These are phyloP conservation scores for Pammene fasciana DNA, from an alignment of 2,888 invertebrate genomes.

Conservation along the genomic window DNA sequence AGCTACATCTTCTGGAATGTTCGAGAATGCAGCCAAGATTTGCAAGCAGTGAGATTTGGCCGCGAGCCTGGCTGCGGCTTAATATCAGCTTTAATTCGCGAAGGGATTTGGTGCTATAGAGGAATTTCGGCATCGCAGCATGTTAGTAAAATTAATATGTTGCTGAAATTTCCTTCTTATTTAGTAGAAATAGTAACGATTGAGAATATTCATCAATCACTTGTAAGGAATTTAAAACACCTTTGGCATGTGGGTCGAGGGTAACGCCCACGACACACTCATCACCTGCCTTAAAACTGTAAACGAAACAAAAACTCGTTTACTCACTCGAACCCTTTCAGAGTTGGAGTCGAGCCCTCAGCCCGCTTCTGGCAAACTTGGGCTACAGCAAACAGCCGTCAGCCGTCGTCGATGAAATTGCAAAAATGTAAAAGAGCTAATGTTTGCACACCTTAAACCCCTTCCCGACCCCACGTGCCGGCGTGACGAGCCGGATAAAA, in stretches of 20 bases:
- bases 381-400: constrained; percentile 73
- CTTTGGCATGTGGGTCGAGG: constrained; percentile 28
- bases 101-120: constrained; percentile 58
- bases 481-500: constrained; percentile 84
- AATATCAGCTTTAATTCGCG: constrained; percentile 71
- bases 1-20: constrained; percentile 80
- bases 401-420: constrained; percentile 80
- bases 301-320: constrained; percentile 64
- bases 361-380: constrained; percentile 64
- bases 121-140: constrained; percentile 23
- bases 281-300: constrained; percentile 41
- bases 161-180: background rate
- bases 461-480: constrained; percentile 78
- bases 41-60: constrained; percentile 76
- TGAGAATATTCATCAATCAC: constrained; percentile 25
- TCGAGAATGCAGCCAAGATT: constrained; percentile 80
- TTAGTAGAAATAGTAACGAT: background rate
- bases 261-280: constrained; percentile 35
- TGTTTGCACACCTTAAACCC: constrained; percentile 83
- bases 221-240: constrained; percentile 21
- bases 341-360: constrained; percentile 71
- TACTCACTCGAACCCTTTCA: constrained; percentile 69
- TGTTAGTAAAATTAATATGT: constrained; percentile 31
- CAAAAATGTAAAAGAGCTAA: constrained; percentile 84
- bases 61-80: constrained; percentile 73